A percentile compares a stretch with the other conserved stretches of the same genome.
Conservation (phyloP, 2,888 invertebrate species). For the Perizoma affinitatum region DNA sequence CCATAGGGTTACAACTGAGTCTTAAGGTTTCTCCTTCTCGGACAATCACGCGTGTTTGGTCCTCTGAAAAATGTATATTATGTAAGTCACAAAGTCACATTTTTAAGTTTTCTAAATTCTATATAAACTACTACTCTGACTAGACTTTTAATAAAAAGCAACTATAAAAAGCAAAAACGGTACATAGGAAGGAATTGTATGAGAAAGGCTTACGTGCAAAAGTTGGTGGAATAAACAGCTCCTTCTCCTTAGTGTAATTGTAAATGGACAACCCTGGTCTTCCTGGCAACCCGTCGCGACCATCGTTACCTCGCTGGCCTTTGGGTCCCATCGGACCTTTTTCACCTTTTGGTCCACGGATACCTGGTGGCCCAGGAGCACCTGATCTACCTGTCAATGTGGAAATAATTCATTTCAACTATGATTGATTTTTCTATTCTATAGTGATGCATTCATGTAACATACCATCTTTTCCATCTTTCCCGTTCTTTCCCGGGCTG, state of each 20-base stretch:
- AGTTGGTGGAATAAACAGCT: constrained; percentile 93
- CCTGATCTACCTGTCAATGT: constrained; percentile 85
- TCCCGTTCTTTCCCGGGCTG: constrained; percentile 86
- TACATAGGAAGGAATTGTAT: too few relatives aligned
- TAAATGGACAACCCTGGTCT: constrained; percentile 92
- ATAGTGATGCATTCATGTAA: neutral
- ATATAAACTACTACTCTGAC: too few relatives aligned
- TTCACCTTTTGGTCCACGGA: constrained; percentile 89
- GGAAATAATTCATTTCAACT: neutral
- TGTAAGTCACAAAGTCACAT: too few relatives aligned
- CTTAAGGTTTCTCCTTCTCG: constrained; percentile 92
- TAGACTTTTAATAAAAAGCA: too few relatives aligned
- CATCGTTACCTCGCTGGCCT: constrained; percentile 89
- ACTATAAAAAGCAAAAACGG: too few relatives aligned
- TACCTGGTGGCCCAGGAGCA: constrained; percentile 87
- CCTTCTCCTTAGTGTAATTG: constrained; percentile 87
- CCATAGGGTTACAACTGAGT: constrained; percentile 92
- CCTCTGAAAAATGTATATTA: constrained; percentile 54
- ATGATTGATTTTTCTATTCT: neutral
- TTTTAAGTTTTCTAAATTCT: too few relatives aligned
- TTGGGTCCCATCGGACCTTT: constrained; percentile 87
- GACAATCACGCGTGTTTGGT: constrained; percentile 87
- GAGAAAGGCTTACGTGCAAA: constrained; percentile 82
- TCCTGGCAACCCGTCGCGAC: constrained; percentile 90
- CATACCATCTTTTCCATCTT: constrained; percentile 77